Evolutionary conservation across 2,888 invertebrate genomes (phyloP), one percentile per base, ranked within the genome.

Genomic region (Athrips mouffetella): DNA sequence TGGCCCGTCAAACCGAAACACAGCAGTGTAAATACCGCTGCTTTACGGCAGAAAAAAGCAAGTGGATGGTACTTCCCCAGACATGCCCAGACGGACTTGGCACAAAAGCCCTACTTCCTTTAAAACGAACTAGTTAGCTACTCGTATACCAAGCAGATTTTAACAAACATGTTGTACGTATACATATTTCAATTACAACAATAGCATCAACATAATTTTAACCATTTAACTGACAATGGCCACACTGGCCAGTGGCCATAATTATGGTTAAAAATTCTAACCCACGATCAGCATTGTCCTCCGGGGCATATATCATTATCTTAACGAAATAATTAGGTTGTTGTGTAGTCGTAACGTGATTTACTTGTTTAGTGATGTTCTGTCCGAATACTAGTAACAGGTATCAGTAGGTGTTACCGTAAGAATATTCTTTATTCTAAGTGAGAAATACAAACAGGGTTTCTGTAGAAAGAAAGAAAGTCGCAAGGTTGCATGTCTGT

Each of bases 291-390:
- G 60, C 51, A 65, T 75, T 76, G 51, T 47, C 49, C 51, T 56
- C 8, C 51, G 56, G 59, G 55, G 60, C 64, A 66, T 73, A 64
- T 68, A 70, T 76, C 73, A 80, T 82, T 80, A 82, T 75, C 73
- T 76, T 81, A 84, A 81, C 75, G 60, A 74, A 80, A 82, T 83
- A 83, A 85, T 83, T 82, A 78, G 73, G 51, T 45, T 45, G 45
- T 18, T 15, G 16, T 27, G 25, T 41, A 27, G 25, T 37, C 37
- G 18, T 27, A 11, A 23, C 16, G 41, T 16, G 16, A 10, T 27
- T 16, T 23, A 39, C 39, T 21, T 13, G 21, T 8, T 16, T 41
- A 41, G 25, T 23, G 41, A 27, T 41, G 41, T 41, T n/a, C 0
- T 18, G 10, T 16, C 18, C 20, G 20, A 2, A 7, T 3, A n/a